Conservation (phyloP, 1,140 invertebrate species). For the Pomacea maculata region DNA sequence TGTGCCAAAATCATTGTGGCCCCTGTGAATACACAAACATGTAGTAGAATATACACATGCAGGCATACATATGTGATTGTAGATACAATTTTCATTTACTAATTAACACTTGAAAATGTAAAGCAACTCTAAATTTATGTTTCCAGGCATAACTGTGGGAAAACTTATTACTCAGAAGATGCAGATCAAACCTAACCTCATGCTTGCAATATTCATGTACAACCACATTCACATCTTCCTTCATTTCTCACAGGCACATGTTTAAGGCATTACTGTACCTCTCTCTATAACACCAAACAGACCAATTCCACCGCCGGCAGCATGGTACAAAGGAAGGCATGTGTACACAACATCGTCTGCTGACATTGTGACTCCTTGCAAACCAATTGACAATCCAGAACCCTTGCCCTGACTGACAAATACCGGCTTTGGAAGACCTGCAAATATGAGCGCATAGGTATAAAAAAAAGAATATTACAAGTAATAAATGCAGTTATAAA, state of each 20-base stretch:
- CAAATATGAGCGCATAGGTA: too few species aligned
- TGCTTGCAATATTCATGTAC: neutral
- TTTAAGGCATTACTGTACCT: slow-evolving; percentile 11
- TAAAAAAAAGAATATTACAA: too few species aligned
- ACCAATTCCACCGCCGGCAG: slow-evolving; percentile 46
- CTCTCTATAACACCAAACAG: slow-evolving; percentile 29
- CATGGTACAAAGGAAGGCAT: slow-evolving; percentile 55
- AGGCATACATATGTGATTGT: too few species aligned
- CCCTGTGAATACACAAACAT: slow-evolving; percentile 34
- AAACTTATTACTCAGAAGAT: too few species aligned
- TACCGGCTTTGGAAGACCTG: slow-evolving; percentile 51
- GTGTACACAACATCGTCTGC: slow-evolving; percentile 50
- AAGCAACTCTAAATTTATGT: too few species aligned
- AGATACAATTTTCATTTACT: too few species aligned
- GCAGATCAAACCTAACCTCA: neutral
- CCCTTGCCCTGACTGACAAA: slow-evolving; percentile 42
- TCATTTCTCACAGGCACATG: neutral
- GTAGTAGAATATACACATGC: too few species aligned
- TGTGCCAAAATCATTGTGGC: slow-evolving; percentile 49
- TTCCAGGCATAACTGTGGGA: too few species aligned
- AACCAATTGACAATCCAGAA: slow-evolving; percentile 29
- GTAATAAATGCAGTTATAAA: too few species aligned
- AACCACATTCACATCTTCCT: neutral
- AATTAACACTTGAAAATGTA: too few species aligned
- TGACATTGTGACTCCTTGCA: slow-evolving; percentile 30